phyloP scores from a whole-genome alignment of 2,888 invertebrate species.

The Orthosia gracilis region DNA sequence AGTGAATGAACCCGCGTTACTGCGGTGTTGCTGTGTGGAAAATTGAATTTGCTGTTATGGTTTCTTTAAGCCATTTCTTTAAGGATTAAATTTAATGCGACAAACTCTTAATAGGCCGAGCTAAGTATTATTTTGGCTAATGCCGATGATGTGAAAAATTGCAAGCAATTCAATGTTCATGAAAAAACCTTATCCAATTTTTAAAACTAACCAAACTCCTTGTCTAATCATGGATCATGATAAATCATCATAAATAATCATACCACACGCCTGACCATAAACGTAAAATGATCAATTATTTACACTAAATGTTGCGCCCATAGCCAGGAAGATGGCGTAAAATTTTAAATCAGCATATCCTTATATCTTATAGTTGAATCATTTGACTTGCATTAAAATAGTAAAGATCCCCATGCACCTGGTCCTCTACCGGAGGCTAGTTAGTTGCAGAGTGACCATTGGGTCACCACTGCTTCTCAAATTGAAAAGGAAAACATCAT shows the following conservation, averaged over 20 bases:
- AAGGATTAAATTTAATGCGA: neutral
- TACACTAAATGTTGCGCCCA: neutral
- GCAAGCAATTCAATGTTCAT: no score
- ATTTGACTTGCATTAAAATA: neutral
- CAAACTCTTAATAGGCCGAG: neutral
- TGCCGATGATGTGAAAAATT: neutral
- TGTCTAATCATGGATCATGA: slow-evolving; percentile 23
- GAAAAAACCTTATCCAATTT: neutral
- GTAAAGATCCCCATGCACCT: no score
- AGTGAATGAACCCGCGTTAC: slow-evolving; percentile 69
- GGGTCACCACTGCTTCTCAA: neutral
- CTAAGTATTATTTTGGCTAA: neutral
- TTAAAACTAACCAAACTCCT: neutral
- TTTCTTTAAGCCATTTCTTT: slow-evolving; percentile 30
- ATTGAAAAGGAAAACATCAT: neutral
- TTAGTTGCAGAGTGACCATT: neutral
- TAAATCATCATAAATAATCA: slow-evolving; percentile 8
- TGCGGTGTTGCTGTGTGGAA: slow-evolving; percentile 29
- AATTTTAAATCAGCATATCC: no score
- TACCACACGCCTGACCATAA: neutral
- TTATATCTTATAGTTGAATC: neutral
- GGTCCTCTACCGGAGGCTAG: no score
- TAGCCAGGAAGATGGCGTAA: no score
- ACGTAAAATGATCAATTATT: slow-evolving; percentile 29
- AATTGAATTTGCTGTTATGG: slow-evolving; percentile 55